Evolutionary conservation across 2,888 invertebrate species (phyloP).

Genomic region (Craniophora ligustri): DNA sequence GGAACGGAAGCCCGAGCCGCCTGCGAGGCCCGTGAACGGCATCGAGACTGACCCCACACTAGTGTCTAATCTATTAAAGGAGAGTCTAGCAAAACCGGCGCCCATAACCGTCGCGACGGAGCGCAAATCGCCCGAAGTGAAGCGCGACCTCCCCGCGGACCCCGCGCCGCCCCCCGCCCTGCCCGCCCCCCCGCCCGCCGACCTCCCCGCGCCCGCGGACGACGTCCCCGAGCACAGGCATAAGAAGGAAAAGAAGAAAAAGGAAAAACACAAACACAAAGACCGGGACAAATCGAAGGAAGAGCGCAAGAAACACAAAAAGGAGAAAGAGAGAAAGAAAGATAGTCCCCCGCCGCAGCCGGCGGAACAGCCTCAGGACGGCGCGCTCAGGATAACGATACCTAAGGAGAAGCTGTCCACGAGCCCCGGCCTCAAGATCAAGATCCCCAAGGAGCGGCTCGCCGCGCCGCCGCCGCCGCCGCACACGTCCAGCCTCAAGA

Average conservation of each 20-base stretch:
- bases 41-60: conserved; percentile 92
- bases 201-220: conserved; percentile 38
- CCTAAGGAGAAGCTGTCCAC: conserved; percentile 79
- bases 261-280: conserved; percentile 94
- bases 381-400: conserved; percentile 79
- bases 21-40: conserved; percentile 86
- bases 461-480: conserved; percentile 86
- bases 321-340: conserved; percentile 87
- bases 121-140: conserved; percentile 73
- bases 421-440: conserved; percentile 91
- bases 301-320: conserved; percentile 92
- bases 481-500: conserved; percentile 89
- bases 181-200: conserved; percentile 44
- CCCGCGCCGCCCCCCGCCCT: conserved; percentile 57
- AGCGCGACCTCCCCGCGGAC: conserved; percentile 69
- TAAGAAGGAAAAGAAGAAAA: conserved; percentile 92
- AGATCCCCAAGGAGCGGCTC: conserved; percentile 93
- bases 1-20: conserved; percentile 77
- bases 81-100: conserved; percentile 87
- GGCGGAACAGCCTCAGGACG: conserved; percentile 61
- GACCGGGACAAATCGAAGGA: conserved; percentile 92
- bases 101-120: conserved; percentile 82
- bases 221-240: conserved; percentile 73
- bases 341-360: conserved; percentile 60
- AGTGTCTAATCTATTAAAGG: conserved; percentile 92